A percentile compares a stretch with the other conserved stretches of the same genome.
Conservation (phyloP, 1,140 invertebrate genomes). For the Drosophila novamexicana region DNA sequence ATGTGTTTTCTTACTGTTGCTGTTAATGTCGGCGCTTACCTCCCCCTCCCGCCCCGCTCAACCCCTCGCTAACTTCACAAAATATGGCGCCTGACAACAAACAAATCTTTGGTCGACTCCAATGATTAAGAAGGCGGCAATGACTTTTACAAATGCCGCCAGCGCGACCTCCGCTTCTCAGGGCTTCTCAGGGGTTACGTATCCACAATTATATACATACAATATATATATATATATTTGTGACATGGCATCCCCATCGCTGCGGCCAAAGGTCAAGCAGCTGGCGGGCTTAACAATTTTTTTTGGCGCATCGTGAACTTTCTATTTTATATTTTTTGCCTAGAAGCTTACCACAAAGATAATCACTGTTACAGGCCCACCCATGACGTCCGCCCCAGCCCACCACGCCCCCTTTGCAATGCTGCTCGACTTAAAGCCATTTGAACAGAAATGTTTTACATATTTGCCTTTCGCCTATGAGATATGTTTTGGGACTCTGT, state of each 20-base stretch:
- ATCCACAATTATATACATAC: constrained; percentile 1
- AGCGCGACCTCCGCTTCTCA: constrained; percentile 16
- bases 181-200: no score
- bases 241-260: constrained; percentile 1
- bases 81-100: constrained; percentile 25
- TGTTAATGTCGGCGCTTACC: constrained; percentile 17
- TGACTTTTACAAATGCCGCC: constrained; percentile 34
- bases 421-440: constrained; percentile 58
- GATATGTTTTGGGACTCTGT: neutral
- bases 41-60: neutral
- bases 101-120: constrained; percentile 13
- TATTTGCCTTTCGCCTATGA: constrained; percentile 59
- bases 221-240: constrained; percentile 5
- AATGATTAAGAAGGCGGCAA: constrained; percentile 35
- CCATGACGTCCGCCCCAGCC: no score
- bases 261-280: constrained; percentile 30
- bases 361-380: neutral
- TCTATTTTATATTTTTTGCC: constrained; percentile 19
- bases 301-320: constrained; percentile 41
- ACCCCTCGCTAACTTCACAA: neutral
- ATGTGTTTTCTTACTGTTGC: constrained; percentile 12
- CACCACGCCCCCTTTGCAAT: constrained; percentile 3
- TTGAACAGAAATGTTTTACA: constrained; percentile 64
- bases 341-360: constrained; percentile 31
- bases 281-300: constrained; percentile 6